Evolutionary conservation across 1,140 invertebrate genomes (phyloP), one percentile per base, ranked within the genome.

Genomic region (Drosophila mayri): DNA sequence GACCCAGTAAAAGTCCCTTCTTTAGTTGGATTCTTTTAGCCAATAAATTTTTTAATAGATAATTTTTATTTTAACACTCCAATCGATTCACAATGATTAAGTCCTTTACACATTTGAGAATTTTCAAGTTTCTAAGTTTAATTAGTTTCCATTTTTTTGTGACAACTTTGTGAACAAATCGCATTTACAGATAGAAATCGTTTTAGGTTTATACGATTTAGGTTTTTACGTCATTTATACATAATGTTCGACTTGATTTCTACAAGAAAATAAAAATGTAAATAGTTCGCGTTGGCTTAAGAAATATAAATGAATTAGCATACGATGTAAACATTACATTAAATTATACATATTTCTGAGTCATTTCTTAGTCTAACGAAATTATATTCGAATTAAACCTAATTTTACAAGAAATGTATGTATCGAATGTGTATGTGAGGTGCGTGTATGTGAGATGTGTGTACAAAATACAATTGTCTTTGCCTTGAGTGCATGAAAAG

Each of bases 201-300:
- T 46, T 50, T 30, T 50, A 64, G 61, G 40, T 72, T 75, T 61
- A 38, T 57, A 50, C 30, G 44, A 35, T 61, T 47, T 70, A 82
- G 40, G 66, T 40, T 63, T 43, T 11, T 58, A 61, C 35, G 49
- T 55, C 58, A 63, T 55, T 46, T 57, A 67, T 10, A 60, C 44
- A 37, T 62, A 60, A 25, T 62, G 46, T 73, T 55, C 64, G 20
- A 49, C 46, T 54, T 77, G 67, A 84, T 87, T 87, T 87, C 84
- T 87, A 65, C 46, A 87, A 87, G 84, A 87, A 87, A 87, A 72
- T 65, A 80, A 74, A 88, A 82, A 30, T 87, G 84, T 87, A 87
- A 66, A 87, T 87, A 87, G 37, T 54, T 63, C 41, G 61, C 30
- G 50, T 59, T 30, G 30, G 70, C 54, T 55, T 58, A 59, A 62